Base-by-base conservation (phyloP, 2,888 invertebrate species). In the Ormyrus pomaceus region DNA sequence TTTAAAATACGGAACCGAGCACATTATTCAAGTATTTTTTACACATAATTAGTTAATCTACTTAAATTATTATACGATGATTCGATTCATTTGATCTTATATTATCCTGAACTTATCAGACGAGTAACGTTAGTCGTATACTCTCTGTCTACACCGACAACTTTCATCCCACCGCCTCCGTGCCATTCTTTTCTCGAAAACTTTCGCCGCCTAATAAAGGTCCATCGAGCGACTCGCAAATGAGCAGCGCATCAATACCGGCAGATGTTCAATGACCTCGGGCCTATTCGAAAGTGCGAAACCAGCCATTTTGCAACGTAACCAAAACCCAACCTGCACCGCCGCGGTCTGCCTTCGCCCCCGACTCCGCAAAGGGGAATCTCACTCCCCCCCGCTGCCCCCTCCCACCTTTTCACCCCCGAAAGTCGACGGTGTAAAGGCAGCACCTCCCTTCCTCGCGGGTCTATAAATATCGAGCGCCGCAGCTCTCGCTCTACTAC, bases 361-460 rank as follows among this genome's bases (percentile, higher is more conserved):
- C 69, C 73, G 58, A 58, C 64, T 75, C 74, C 69, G 75, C 75
- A 79, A 79, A 75, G n/a, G 77, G 79, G 64, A 34, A 64, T 61
- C 62, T 53, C 59, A 55, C 56, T 11, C 45, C 48, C 19, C 73
- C 48, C 64, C 34, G 19, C 66, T 59, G 6, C 46, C 58, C 48
- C 19, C 34, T 34, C 34, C 34, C 0, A 34, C 34, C 34, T 34
- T 34, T 2, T 34, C 34, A 4, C 34, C 62, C 62, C 64, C 56
- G 13, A 58, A 59, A 69, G 13, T 69, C 62, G 55, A 62, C 56
- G 62, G 19, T 13, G 8, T 46, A 48, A 69, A 34, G 34, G 34
- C 34, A 34, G 34, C 34, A 77, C 48, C 56, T 34, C 56, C 59
- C 77, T 62, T 58, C 62, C 59, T 11, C 48, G 48, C 48, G n/a